Conservation (phyloP, 2,888 invertebrate genomes). For the Drosophila aldrichi region DNA sequence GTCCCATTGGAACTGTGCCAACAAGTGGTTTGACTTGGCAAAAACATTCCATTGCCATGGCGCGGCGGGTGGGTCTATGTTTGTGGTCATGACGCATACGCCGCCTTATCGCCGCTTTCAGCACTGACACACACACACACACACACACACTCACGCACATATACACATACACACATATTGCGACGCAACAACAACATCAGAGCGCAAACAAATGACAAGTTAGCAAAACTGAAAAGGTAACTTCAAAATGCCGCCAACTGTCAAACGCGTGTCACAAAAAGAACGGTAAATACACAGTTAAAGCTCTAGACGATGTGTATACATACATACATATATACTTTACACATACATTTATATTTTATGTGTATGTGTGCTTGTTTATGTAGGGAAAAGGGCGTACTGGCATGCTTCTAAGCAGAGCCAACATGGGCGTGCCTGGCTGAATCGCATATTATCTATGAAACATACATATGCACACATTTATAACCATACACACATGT, state of each 20-base stretch:
- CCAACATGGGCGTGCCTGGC: constrained; percentile 30
- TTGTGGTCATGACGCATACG: constrained; percentile 55
- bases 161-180: background rate
- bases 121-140: background rate
- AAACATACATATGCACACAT: constrained; percentile 3
- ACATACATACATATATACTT: background rate
- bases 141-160: background rate
- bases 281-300: constrained; percentile 35
- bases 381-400: background rate
- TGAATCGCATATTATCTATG: constrained; percentile 7
- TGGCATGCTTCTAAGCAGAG: constrained; percentile 37
- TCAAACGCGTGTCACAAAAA: constrained; percentile 37
- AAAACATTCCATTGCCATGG: constrained; percentile 58
- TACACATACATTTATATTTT: background rate
- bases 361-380: background rate
- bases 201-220: constrained; percentile 33
- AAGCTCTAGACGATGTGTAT: constrained; percentile 1
- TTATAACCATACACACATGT: background rate
- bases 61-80: constrained; percentile 50
- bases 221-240: constrained; percentile 47
- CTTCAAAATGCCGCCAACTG: constrained; percentile 55
- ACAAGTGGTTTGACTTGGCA: constrained; percentile 74
- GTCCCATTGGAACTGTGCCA: constrained; percentile 70
- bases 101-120: constrained; percentile 46
- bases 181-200: constrained; percentile 13